Evolutionary conservation across 2,797 vertebrate species (phyloP).

Genomic region (Molossus alvarezi): DNA sequence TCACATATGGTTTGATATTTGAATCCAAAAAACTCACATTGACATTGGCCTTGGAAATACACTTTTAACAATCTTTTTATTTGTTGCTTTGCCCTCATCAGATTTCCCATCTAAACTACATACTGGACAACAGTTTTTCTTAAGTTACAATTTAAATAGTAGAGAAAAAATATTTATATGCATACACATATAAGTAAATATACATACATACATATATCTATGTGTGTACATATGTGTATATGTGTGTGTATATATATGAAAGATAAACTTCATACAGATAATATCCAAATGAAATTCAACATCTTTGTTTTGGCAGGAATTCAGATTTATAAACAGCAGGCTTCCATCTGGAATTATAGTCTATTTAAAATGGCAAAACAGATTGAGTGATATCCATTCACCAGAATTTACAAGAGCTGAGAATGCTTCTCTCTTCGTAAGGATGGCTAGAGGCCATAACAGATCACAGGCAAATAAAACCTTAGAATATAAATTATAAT

Average conservation of each 20-base stretch:
- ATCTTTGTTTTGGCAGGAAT: slow-evolving; percentile 80
- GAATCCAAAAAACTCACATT: slow-evolving; percentile 83
- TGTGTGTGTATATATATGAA: background rate
- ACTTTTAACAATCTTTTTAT: slow-evolving; percentile 84
- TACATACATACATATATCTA: background rate
- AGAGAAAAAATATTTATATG: background rate
- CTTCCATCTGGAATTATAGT: slow-evolving; percentile 82
- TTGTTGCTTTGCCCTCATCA: slow-evolving; percentile 79
- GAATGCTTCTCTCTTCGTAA: slow-evolving; percentile 73
- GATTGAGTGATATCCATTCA: slow-evolving; percentile 81
- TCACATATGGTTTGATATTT: slow-evolving; percentile 84
- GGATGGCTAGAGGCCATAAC: slow-evolving; percentile 68
- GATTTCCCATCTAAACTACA: slow-evolving; percentile 84
- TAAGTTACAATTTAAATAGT: slow-evolving; percentile 81
- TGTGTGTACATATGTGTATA: background rate
- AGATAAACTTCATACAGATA: slow-evolving; percentile 74
- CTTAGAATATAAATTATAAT: slow-evolving; percentile 58
- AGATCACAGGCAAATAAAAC: background rate
- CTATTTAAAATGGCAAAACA: slow-evolving; percentile 59
- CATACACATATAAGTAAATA: background rate
- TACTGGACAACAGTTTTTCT: slow-evolving; percentile 80
- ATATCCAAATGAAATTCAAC: slow-evolving; percentile 81
- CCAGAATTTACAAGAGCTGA: slow-evolving; percentile 81
- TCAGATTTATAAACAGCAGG: slow-evolving; percentile 84
- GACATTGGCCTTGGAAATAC: slow-evolving; percentile 83